These are phyloP conservation scores for Pristionchus exspectatus DNA, from an alignment of 2,888 invertebrate genomes.

Conservation along the genomic window DNA sequence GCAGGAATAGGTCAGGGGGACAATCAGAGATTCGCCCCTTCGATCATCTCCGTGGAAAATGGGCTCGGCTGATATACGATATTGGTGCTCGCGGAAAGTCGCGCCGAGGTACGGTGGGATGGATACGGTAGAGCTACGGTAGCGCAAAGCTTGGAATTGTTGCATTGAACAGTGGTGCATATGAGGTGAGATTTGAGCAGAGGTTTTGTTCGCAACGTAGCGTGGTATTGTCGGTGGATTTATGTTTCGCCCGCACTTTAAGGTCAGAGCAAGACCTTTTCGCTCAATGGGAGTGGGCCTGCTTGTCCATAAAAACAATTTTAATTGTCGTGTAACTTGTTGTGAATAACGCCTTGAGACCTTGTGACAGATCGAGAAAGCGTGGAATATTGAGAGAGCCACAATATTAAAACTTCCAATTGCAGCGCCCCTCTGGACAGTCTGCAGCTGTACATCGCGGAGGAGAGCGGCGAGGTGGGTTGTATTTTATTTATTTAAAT, in stretches of 20 bases:
- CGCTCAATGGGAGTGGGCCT: neutral
- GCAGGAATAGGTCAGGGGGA: no score
- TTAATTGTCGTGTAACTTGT: no score
- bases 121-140: neutral
- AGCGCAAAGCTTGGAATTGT: neutral
- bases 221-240: no score
- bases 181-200: no score
- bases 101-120: no score
- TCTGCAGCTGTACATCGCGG: constrained; percentile 59
- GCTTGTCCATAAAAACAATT: neutral
- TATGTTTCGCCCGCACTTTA: neutral
- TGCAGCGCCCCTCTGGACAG: constrained; percentile 16
- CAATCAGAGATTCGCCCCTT: no score
- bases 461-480: constrained; percentile 64
- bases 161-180: neutral
- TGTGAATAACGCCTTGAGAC: no score
- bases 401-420: neutral
- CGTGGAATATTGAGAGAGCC: neutral
- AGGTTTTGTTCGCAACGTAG: no score
- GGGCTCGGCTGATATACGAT: no score
- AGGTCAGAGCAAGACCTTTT: neutral
- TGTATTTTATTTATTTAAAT: neutral
- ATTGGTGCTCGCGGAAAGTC: no score
- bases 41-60: no score
- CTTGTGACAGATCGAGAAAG: neutral